These are phyloP conservation scores for Harmothoe impar DNA, from an alignment of 2,888 invertebrate species.

Conservation along the genomic window DNA sequence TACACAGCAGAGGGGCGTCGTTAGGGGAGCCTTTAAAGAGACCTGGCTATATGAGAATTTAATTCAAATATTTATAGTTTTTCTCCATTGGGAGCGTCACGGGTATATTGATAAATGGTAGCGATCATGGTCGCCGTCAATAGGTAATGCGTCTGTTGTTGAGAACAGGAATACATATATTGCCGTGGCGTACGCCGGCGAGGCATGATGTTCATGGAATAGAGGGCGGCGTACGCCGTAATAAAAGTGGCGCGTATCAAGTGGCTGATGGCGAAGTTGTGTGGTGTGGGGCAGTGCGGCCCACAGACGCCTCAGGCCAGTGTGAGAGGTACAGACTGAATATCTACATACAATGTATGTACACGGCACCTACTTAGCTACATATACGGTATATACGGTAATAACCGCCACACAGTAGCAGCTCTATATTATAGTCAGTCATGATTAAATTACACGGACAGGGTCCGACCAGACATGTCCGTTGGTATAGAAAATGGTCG, in stretches of 20 bases:
- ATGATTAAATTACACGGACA: no score
- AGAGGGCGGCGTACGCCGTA: not conserved
- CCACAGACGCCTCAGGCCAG: not conserved
- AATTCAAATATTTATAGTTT: conserved; percentile 61
- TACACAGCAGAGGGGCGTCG: not conserved
- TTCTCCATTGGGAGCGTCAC: conserved; percentile 27
- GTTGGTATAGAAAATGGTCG: no score
- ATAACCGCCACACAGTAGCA: no score
- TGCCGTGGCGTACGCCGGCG: not conserved
- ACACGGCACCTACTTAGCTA: not conserved
- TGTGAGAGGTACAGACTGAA: not conserved
- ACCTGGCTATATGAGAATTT: conserved; percentile 48
- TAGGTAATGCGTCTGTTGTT: conserved; percentile 19
- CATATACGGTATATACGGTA: no score
- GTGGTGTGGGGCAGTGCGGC: no score
- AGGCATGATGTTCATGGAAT: no score
- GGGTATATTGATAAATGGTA: conserved; percentile 46
- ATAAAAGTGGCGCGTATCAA: no score
- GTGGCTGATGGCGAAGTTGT: no score
- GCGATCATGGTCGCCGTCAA: conserved; percentile 10
- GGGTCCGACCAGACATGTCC: no score
- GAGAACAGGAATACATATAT: no score
- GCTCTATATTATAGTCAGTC: no score
- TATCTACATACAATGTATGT: not conserved
- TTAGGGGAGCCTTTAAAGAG: conserved; percentile 36